Evolutionary conservation across 2,888 invertebrate species (phyloP), one percentile per base, ranked within the genome.

Genomic region (Drosophila paranaensis): DNA sequence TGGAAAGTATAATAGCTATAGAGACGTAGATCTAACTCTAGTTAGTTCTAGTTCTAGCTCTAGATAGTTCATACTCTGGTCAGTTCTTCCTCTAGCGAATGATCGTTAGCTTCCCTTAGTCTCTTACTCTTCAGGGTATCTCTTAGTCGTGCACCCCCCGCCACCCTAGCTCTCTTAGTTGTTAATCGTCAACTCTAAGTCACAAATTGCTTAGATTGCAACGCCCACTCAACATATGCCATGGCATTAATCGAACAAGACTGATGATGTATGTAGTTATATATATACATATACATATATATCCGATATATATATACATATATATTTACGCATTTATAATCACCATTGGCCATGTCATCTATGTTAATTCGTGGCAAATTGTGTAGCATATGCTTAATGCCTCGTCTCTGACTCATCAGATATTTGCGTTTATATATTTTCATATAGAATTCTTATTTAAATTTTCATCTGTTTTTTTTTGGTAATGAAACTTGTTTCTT

Each of bases 341-440:
- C 37, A 39, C n/a, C 42, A 10, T 33, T 6, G 13, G 43, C 55
- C 40, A 68, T 79, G 77, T 71, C 78, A 79, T 71, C 63, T 71
- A 68, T 60, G 60, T 45, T 75, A 78, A 78, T 77, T 64, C 75
- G n/a, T 57, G 51, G 60, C 70, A 58, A 61, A 75, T 55, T 74
- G 60, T 43, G 73, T 35, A 62, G 62, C 70, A 71, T 45, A 56
- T 50, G 53, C 60, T 58, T 27, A 66, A 66, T 66, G 73, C 55
- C 8, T 54, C 27, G 35, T 53, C 14, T 35, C 54, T 82, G 88
- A 87, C 73, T 87, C 82, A 82, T 62, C 71, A 57, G 11, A 63
- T 69, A 48, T 39, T 48, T 40, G n/a, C 30, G 37, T 46, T 37
- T 58, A 39, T 58, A 39, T 30, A 46, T 39, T 37, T 57, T 55